phyloP scores from a whole-genome alignment of 2,797 vertebrate genomes.

The Hyperoplus lanceolatus region DNA sequence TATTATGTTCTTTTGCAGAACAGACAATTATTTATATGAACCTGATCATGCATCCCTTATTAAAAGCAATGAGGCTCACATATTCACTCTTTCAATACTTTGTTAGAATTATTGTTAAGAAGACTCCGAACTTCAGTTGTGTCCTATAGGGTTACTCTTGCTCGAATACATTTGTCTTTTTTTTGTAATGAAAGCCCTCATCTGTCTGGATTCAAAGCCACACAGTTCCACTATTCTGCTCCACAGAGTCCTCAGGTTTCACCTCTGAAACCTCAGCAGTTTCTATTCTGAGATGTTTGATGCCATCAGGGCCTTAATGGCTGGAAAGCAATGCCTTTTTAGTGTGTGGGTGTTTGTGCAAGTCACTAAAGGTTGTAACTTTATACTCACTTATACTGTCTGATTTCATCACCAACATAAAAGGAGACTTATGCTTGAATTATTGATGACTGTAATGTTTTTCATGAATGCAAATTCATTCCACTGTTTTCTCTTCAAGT shows the following conservation, averaged over 20 bases:
- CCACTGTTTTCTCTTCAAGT: not conserved
- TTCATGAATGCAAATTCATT: not conserved
- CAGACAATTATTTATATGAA: not conserved
- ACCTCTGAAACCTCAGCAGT: constrained; percentile 61
- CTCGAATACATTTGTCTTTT: not conserved
- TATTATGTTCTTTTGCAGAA: not conserved
- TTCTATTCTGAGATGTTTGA: constrained; percentile 66
- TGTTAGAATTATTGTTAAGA: not conserved
- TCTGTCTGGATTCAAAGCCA: constrained; percentile 22
- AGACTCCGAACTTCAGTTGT: not conserved
- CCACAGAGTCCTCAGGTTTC: constrained; percentile 55
- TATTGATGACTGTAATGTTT: not conserved
- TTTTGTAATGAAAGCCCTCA: constrained; percentile 21
- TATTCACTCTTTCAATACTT: not conserved
- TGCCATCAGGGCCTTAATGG: constrained; percentile 39
- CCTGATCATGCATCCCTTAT: not conserved
- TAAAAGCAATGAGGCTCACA: not conserved
- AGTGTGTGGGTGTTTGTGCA: constrained; percentile 14
- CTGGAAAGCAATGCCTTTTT: constrained; percentile 49
- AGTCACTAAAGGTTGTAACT: constrained; percentile 8
- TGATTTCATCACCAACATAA: not conserved
- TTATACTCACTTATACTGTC: not conserved
- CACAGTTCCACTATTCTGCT: constrained; percentile 49
- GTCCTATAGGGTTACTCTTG: constrained; percentile 2
- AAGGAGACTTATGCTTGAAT: not conserved